Conservation (phyloP, 1,140 invertebrate genomes). For the Harpegnathos saltator region DNA sequence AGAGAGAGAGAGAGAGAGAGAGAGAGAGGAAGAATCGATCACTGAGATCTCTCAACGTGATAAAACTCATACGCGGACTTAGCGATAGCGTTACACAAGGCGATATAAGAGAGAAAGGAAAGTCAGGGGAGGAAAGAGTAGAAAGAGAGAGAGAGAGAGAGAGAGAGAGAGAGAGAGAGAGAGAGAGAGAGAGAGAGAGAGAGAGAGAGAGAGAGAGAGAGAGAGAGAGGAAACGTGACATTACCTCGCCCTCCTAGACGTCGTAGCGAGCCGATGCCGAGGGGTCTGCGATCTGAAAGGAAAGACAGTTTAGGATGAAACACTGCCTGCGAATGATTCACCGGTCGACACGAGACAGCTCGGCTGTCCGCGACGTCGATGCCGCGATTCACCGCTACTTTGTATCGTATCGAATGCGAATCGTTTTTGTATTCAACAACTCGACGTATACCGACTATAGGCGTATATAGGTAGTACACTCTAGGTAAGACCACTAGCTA, state of each 20-base stretch:
- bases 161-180: neutral
- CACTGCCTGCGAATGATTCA: slow-evolving; percentile 63
- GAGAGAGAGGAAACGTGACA: neutral
- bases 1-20: too few species aligned
- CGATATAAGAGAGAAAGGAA: slow-evolving; percentile 16
- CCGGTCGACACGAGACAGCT: slow-evolving; percentile 25
- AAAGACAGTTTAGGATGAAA: slow-evolving; percentile 50
- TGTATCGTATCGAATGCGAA: slow-evolving; percentile 61
- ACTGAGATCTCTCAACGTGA: slow-evolving; percentile 13
- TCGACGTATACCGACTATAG: slow-evolving; percentile 47
- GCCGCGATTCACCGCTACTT: slow-evolving; percentile 32
- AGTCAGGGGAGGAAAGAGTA: too few species aligned
- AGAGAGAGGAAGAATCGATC: neutral
- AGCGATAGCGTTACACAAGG: slow-evolving; percentile 11
- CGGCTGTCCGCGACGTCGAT: slow-evolving; percentile 15
- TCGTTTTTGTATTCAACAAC: slow-evolving; percentile 62
- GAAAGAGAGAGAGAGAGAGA: neutral
- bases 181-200: slow-evolving; percentile 20
- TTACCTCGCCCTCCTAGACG: slow-evolving; percentile 2
- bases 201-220: neutral
- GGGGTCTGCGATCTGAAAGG: slow-evolving; percentile 4
- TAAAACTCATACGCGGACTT: slow-evolving; percentile 20
- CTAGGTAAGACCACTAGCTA: slow-evolving; percentile 50
- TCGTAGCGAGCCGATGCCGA: slow-evolving; percentile 12
- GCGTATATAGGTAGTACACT: slow-evolving; percentile 46